A percentile compares a stretch with the other conserved stretches of the same genome.
Conservation (phyloP, 2,888 invertebrate species). For the Pilophorus perplexus region DNA sequence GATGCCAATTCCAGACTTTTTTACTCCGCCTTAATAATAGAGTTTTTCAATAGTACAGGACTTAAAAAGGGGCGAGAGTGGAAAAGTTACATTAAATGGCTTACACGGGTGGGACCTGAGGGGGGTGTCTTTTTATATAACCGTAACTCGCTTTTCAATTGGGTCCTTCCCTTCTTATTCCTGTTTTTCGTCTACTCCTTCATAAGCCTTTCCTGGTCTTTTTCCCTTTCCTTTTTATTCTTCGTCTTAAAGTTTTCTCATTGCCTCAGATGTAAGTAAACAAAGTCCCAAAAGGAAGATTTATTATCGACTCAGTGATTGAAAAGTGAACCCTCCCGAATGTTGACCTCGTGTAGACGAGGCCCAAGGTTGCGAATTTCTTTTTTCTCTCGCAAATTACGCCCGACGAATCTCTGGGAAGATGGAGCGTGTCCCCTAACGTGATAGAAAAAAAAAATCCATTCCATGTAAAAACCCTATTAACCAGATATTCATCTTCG, state of each 20-base stretch:
- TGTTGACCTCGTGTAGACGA: too few relatives aligned
- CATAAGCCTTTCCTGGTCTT: neutral
- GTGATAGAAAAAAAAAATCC: too few relatives aligned
- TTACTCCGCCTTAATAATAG: slow-evolving; percentile 17
- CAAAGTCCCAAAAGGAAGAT: too few relatives aligned
- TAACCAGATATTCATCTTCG: too few relatives aligned
- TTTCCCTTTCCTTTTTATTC: neutral
- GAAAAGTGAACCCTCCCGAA: too few relatives aligned
- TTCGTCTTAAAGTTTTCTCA: slow-evolving; percentile 3
- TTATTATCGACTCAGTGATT: too few relatives aligned
- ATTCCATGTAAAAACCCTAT: too few relatives aligned
- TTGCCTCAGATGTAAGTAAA: neutral
- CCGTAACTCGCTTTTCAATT: slow-evolving; percentile 33
- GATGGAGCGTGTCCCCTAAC: too few relatives aligned
- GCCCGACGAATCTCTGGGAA: too few relatives aligned
- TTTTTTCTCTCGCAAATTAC: too few relatives aligned
- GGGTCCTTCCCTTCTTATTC: slow-evolving; percentile 4
- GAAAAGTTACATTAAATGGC: slow-evolving; percentile 29
- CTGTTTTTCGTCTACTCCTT: neutral
- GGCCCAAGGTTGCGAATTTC: too few relatives aligned
- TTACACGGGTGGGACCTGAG: slow-evolving; percentile 2
- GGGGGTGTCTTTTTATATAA: slow-evolving; percentile 21
- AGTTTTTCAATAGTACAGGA: slow-evolving; percentile 28
- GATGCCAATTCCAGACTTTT: slow-evolving; percentile 28
- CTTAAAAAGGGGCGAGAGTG: slow-evolving; percentile 21